phyloP scores from a whole-genome alignment of 2,797 vertebrate genomes.

The Neosilurus mollespiculum region DNA sequence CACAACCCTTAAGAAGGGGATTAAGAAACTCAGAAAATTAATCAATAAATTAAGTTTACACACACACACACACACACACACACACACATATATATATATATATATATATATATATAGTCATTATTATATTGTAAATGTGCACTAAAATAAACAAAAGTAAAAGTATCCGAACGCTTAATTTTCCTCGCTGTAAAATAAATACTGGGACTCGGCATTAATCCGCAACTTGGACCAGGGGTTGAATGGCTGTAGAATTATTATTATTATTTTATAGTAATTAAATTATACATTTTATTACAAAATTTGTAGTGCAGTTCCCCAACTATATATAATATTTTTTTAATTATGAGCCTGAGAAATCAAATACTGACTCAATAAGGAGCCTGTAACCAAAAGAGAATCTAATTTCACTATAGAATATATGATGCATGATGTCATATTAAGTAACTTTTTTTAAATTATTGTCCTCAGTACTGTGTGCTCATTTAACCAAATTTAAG shows the following conservation, averaged over 20 bases:
- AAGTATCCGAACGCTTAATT: not conserved
- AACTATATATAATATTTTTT: not conserved
- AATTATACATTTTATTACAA: not conserved
- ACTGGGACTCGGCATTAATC: not conserved
- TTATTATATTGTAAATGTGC: no score
- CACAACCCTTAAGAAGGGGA: no score
- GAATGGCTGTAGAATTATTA: not conserved
- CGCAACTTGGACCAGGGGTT: not conserved
- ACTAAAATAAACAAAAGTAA: not conserved
- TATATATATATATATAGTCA: no score
- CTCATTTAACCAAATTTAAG: no score
- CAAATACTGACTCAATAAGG: not conserved
- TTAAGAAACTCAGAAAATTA: no score
- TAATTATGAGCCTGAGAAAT: not conserved
- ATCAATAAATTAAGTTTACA: no score
- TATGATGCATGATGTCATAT: not conserved
- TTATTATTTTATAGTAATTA: not conserved
- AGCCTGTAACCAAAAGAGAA: not conserved
- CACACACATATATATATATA: no score
- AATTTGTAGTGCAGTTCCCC: not conserved
- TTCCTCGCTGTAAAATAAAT: not conserved
- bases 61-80: no score
- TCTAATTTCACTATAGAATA: not conserved
- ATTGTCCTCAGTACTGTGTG: no score
- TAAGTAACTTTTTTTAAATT: not conserved